phyloP scores from a whole-genome alignment of 2,797 vertebrate genomes.

The Acrossocheilus fasciatus region DNA sequence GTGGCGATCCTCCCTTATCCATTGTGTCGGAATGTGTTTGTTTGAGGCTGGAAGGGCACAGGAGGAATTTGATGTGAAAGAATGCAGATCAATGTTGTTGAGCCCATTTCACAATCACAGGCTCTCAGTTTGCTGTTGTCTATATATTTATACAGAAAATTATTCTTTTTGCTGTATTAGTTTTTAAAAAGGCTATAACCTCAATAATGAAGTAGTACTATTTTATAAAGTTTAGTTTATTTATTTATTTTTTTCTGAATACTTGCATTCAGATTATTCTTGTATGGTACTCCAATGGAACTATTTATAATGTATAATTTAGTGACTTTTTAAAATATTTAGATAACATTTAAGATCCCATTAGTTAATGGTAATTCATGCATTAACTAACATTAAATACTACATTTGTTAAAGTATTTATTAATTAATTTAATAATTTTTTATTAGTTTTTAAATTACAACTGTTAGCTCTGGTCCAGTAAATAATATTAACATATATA shows the following conservation, averaged over 20 bases:
- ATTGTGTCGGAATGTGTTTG: conserved; percentile 56
- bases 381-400: no score
- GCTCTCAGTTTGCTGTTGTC: not conserved
- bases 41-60: conserved; percentile 54
- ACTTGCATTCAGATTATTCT: not conserved
- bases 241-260: not conserved
- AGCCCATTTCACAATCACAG: not conserved
- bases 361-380: not conserved
- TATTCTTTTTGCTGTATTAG: not conserved
- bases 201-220: not conserved
- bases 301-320: not conserved
- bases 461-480: not conserved
- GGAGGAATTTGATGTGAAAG: conserved; percentile 45
- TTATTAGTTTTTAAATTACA: not conserved
- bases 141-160: not conserved
- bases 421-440: not conserved
- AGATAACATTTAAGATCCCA: not conserved
- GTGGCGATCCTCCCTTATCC: conserved; percentile 45
- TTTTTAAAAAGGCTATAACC: not conserved
- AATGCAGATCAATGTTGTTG: conserved; percentile 21
- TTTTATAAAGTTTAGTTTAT: not conserved
- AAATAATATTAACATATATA: not conserved
- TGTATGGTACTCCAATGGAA: not conserved
- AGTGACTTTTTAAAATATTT: not conserved
- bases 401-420: not conserved